Percentiles rank a stretch among this genome's conserved stretches.
Evolutionary conservation across 2,113 vertebrate genomes (phyloP).

Genomic region (Ceyx margarethae): DNA sequence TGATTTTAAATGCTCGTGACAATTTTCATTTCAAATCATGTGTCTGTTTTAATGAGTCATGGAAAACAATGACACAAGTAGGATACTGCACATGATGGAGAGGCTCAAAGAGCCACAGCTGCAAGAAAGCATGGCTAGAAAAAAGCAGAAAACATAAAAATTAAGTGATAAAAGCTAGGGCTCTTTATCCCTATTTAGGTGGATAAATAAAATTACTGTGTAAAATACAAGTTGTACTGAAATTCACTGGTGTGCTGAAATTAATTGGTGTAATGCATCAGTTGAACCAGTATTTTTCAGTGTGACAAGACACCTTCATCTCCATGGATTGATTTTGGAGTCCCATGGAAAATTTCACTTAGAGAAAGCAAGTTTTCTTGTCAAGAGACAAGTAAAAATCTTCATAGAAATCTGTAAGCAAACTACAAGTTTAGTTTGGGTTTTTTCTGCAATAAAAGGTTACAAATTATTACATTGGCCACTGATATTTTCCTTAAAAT

Average conservation of each 20-base stretch:
- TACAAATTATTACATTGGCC: background rate
- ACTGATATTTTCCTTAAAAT: background rate
- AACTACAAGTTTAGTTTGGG: background rate
- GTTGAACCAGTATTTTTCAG: background rate
- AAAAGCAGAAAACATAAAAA: background rate
- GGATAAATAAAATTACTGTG: background rate
- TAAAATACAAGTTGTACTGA: too few species aligned
- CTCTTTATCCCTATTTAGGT: background rate
- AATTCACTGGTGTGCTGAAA: background rate
- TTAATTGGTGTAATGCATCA: background rate
- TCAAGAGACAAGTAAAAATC: background rate
- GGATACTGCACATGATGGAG: background rate
- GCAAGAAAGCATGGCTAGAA: background rate
- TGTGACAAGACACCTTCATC: background rate
- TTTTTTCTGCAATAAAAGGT: too few species aligned
- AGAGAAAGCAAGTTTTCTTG: background rate
- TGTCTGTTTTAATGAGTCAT: background rate
- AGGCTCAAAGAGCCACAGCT: background rate
- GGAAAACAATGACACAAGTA: background rate
- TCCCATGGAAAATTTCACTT: background rate
- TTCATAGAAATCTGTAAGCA: background rate
- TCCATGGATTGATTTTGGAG: background rate
- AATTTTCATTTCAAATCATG: background rate
- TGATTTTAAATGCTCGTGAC: background rate
- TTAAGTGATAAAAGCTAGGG: background rate